Evolutionary conservation across 2,113 vertebrate genomes (phyloP).

Genomic region (Tyto alba): DNA sequence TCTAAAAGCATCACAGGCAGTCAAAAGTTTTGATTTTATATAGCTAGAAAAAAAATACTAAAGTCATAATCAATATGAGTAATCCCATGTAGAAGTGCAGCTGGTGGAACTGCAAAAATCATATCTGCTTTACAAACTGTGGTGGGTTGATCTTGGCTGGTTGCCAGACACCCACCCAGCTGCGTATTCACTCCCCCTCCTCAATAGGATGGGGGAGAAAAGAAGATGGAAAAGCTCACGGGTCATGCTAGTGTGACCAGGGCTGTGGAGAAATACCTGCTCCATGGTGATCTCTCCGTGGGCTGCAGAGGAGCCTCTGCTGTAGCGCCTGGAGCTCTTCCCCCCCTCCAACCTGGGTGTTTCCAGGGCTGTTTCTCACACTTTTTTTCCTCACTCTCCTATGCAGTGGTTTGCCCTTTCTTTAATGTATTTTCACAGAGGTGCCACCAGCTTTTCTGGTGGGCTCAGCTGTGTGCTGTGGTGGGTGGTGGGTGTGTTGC

Average conservation of each 20-base stretch:
- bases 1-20: not conserved
- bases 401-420: not conserved
- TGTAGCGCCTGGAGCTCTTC: not conserved
- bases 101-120: not conserved
- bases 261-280: not conserved
- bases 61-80: not conserved
- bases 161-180: not conserved
- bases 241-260: not conserved
- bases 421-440: rapidly evolving
- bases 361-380: rapidly evolving
- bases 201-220: not conserved
- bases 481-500: rapidly evolving
- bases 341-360: not conserved
- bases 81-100: not conserved
- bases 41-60: not conserved
- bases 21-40: not conserved
- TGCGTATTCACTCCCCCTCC: not conserved
- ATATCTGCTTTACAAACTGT: not conserved
- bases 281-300: rapidly evolving
- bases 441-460: too few relatives aligned
- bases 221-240: not conserved
- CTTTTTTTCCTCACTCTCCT: rapidly evolving
- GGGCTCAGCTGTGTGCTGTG: not conserved
- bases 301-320: not conserved
- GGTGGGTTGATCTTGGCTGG: not conserved